These are phyloP conservation scores for Drosophila buzzatii DNA, from an alignment of 2,888 invertebrate species.

Conservation along the genomic window DNA sequence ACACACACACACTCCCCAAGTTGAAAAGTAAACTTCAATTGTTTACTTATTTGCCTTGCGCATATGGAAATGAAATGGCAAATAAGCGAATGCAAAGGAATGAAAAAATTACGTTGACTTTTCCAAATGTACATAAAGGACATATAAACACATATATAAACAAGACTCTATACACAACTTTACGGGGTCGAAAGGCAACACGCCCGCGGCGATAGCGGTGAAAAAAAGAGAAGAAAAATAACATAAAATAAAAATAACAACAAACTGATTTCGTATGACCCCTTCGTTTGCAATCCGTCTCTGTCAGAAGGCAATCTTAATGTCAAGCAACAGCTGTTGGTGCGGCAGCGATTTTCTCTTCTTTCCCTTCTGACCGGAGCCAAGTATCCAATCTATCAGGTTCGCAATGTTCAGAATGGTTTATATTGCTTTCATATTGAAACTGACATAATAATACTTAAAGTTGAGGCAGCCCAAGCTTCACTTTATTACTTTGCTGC, in stretches of 20 bases:
- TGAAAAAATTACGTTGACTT: constrained; percentile 76
- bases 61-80: constrained; percentile 79
- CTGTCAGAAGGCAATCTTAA: constrained; percentile 19
- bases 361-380: background rate
- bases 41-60: constrained; percentile 76
- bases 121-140: constrained; percentile 53
- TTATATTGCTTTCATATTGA: background rate
- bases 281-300: constrained; percentile 16
- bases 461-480: background rate
- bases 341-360: background rate
- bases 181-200: constrained; percentile 16
- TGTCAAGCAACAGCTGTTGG: constrained; percentile 33
- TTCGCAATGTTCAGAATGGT: background rate
- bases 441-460: background rate
- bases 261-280: constrained; percentile 23
- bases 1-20: constrained; percentile 24
- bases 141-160: constrained; percentile 16
- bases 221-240: background rate
- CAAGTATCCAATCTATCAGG: background rate
- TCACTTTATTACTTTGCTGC: background rate
- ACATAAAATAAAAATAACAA: constrained; percentile 16
- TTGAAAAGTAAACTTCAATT: constrained; percentile 59
- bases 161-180: background rate
- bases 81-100: constrained; percentile 60
- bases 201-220: constrained; percentile 19